Percentiles rank a stretch among this genome's conserved stretches.
phyloP scores from a whole-genome alignment of 2,113 vertebrate species.

The Peromyscus polionotus region DNA sequence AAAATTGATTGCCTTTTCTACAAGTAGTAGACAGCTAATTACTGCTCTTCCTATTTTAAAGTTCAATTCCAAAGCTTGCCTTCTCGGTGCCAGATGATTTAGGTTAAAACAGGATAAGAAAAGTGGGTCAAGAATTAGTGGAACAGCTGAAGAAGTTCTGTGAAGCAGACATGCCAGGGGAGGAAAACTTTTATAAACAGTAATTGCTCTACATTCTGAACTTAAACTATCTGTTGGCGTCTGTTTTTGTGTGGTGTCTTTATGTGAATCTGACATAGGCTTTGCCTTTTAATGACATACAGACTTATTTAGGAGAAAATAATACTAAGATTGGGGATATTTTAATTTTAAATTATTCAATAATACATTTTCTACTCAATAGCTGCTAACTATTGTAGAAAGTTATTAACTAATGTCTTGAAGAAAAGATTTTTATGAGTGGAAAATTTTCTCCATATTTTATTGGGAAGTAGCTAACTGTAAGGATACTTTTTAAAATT shows the following conservation, averaged over 20 bases:
- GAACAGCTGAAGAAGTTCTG: too few relatives aligned
- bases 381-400: neutral
- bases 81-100: neutral
- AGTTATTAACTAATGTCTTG: neutral
- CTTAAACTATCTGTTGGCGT: neutral
- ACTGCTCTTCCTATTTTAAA: neutral
- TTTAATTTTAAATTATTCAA: neutral
- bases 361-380: neutral
- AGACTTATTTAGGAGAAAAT: neutral
- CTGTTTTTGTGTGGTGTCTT: neutral
- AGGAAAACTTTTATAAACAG: neutral
- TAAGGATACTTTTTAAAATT: neutral
- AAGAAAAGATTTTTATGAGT: neutral
- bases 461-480: neutral
- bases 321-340: neutral
- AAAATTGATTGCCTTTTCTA: neutral
- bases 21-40: neutral
- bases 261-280: neutral
- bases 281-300: neutral
- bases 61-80: neutral
- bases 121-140: neutral
- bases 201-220: neutral
- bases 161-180: neutral
- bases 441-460: neutral
- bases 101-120: neutral